A percentile compares a stretch with the other conserved stretches of the same genome.
Evolutionary conservation across 2,888 invertebrate species (phyloP).

Genomic region (Adineta ricciae): DNA sequence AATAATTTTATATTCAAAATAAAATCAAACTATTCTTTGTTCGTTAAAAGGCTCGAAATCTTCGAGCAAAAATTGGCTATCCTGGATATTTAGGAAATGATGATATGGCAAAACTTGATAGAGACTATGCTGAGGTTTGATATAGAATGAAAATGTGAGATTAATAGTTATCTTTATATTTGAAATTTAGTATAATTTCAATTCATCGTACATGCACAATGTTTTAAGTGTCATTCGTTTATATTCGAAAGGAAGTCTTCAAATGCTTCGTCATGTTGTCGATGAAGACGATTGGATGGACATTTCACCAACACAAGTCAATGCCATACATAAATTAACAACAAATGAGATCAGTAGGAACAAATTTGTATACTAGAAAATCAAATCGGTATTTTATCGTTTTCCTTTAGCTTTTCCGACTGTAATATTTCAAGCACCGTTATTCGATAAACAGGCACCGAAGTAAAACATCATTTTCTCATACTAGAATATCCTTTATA

Average conservation of each 20-base stretch:
- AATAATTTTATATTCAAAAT: too few relatives aligned
- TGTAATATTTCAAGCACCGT: slow-evolving; percentile 48
- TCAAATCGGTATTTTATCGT: background rate
- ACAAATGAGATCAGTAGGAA: slow-evolving; percentile 75
- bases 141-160: background rate
- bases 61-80: slow-evolving; percentile 61
- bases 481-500: background rate
- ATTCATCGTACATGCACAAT: slow-evolving; percentile 17
- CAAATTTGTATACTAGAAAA: background rate
- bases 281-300: slow-evolving; percentile 26
- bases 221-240: background rate
- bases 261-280: background rate
- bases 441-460: slow-evolving; percentile 45
- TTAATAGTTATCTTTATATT: background rate
- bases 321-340: slow-evolving; percentile 83
- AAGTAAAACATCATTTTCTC: slow-evolving; percentile 36
- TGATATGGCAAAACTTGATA: slow-evolving; percentile 24
- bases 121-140: slow-evolving; percentile 23
- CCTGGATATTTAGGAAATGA: slow-evolving; percentile 51
- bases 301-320: slow-evolving; percentile 56
- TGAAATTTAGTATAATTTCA: slow-evolving; percentile 24
- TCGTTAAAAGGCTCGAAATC: slow-evolving; percentile 52
- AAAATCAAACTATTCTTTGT: too few relatives aligned
- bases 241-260: background rate
- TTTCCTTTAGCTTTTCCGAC: slow-evolving; percentile 42